phyloP scores from a whole-genome alignment of 1,140 invertebrate species.

The Zaprionus gabonicus region DNA sequence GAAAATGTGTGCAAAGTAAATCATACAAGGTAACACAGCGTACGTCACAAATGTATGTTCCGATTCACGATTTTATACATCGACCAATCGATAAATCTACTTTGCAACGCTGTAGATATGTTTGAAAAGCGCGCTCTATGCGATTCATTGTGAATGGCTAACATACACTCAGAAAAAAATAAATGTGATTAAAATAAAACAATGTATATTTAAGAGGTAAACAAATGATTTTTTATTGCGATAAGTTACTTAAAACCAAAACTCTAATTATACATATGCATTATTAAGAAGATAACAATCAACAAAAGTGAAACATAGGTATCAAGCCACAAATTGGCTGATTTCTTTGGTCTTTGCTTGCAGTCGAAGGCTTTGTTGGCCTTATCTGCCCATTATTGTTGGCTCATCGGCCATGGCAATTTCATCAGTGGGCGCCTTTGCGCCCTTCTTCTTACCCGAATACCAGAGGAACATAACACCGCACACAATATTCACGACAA shows the following conservation, averaged over 20 bases:
- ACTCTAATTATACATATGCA: constrained; percentile 45
- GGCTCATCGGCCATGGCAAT: constrained; percentile 93
- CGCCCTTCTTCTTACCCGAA: constrained; percentile 93
- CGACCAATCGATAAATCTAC: not conserved
- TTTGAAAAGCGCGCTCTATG: not conserved
- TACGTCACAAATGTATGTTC: not conserved
- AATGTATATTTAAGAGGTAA: constrained; percentile 23
- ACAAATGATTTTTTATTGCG: constrained; percentile 59
- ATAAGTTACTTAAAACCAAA: constrained; percentile 52
- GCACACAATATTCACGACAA: constrained; percentile 89
- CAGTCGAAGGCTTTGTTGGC: not conserved
- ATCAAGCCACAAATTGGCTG: constrained; percentile 33
- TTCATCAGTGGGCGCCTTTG: constrained; percentile 91
- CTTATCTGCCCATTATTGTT: constrained; percentile 91
- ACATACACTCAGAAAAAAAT: not conserved
- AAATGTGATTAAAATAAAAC: not conserved
- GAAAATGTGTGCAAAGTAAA: not conserved
- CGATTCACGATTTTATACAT: not conserved
- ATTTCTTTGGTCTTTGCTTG: constrained; percentile 74
- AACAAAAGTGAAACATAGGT: constrained; percentile 68
- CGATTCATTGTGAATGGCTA: not conserved
- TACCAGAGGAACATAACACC: constrained; percentile 91
- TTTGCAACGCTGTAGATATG: not conserved
- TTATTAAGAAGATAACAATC: constrained; percentile 73
- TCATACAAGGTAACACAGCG: not conserved